Evolutionary conservation across 2,113 vertebrate genomes (phyloP).

Genomic region (Lepidothrix coronata): DNA sequence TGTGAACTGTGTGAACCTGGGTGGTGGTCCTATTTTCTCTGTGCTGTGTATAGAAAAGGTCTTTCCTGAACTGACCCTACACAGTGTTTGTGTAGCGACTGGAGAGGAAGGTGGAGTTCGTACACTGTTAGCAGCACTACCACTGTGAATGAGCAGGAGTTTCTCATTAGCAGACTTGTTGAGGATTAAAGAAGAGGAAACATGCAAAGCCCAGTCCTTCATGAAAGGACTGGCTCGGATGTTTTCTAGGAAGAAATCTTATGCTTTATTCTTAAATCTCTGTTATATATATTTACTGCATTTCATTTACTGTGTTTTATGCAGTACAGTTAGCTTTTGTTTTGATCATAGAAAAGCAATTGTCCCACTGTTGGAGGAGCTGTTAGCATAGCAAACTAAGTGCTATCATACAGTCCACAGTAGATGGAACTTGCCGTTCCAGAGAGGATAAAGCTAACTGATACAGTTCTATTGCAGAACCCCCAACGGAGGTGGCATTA

Average conservation of each 20-base stretch:
- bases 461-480: neutral
- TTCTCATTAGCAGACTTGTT: neutral
- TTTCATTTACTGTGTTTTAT: neutral
- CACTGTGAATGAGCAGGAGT: neutral
- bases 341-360: neutral
- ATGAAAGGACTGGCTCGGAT: neutral
- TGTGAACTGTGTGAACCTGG: neutral
- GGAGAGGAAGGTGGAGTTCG: neutral
- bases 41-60: neutral
- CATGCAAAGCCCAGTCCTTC: neutral
- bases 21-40: neutral
- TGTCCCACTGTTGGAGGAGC: neutral
- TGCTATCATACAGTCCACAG: neutral
- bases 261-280: neutral
- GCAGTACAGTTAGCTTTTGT: neutral
- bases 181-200: neutral
- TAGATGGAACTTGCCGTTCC: neutral
- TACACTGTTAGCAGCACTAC: neutral
- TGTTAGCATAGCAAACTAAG: neutral
- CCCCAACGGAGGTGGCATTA: neutral
- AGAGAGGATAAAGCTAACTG: neutral
- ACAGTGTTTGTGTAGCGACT: neutral
- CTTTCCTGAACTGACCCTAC: neutral
- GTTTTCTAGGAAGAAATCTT: neutral
- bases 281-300: neutral